Evolutionary conservation across 2,113 vertebrate genomes (phyloP).

Genomic region (Gobiocypris rarus): DNA sequence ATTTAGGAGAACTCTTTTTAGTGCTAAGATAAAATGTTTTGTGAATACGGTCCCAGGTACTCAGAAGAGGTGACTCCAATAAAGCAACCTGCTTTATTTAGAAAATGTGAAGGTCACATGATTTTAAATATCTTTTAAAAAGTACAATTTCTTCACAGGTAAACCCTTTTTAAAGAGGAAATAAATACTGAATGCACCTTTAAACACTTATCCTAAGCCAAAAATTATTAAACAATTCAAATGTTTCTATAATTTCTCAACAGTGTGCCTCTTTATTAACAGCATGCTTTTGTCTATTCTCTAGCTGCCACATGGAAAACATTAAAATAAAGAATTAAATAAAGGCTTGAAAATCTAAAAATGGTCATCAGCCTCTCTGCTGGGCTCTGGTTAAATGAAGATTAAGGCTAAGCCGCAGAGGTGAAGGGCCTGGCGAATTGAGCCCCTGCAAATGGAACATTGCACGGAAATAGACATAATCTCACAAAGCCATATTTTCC

Average conservation of each 20-base stretch:
- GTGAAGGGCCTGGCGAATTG: slow-evolving; percentile 77
- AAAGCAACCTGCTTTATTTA: not conserved
- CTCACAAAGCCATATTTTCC: slow-evolving; percentile 77
- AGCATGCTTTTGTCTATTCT: slow-evolving; percentile 60
- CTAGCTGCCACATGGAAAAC: slow-evolving; percentile 61
- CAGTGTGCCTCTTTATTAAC: slow-evolving; percentile 58
- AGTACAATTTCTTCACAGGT: not conserved
- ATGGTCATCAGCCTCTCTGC: slow-evolving; percentile 66
- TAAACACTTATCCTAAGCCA: not conserved
- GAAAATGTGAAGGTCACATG: not conserved
- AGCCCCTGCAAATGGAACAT: slow-evolving; percentile 69
- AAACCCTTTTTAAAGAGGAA: not conserved
- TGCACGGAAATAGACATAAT: slow-evolving; percentile 78
- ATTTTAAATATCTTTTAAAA: not conserved
- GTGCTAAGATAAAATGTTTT: too few species aligned
- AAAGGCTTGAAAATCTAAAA: slow-evolving; percentile 67
- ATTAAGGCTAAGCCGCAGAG: slow-evolving; percentile 75
- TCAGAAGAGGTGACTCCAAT: not conserved
- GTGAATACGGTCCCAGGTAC: too few species aligned
- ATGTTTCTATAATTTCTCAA: slow-evolving; percentile 13
- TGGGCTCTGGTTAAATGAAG: slow-evolving; percentile 71
- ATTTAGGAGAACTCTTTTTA: too few species aligned
- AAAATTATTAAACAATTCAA: not conserved
- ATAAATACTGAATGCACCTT: not conserved
- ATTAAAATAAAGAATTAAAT: slow-evolving; percentile 73